phyloP scores from a whole-genome alignment of 2,888 invertebrate genomes.

The Zaprionus bogoriensis region DNA sequence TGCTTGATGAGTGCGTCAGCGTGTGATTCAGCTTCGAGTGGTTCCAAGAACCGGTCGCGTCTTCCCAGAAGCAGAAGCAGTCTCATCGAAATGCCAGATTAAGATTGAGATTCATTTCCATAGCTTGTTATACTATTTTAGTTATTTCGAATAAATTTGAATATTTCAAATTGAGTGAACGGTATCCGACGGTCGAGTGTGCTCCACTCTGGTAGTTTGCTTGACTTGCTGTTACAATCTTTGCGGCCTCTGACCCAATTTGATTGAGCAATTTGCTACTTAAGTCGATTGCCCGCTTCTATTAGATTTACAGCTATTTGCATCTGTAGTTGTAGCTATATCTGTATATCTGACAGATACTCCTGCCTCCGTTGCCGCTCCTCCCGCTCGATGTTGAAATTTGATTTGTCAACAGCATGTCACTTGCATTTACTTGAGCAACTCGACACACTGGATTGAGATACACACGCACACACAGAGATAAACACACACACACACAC shows the following conservation, averaged over 20 bases:
- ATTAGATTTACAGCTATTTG: constrained; percentile 64
- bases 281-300: constrained; percentile 48
- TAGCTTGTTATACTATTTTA: no score
- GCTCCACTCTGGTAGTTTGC: no score
- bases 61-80: constrained; percentile 7
- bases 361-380: neutral
- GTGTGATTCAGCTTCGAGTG: constrained; percentile 36
- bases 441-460: constrained; percentile 29
- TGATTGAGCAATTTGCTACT: constrained; percentile 66
- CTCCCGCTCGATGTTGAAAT: constrained; percentile 9
- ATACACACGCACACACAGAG: constrained; percentile 22
- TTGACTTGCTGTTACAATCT: constrained; percentile 33
- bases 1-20: constrained; percentile 50
- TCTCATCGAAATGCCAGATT: constrained; percentile 14
- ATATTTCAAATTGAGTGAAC: no score
- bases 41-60: constrained; percentile 35
- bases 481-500: neutral
- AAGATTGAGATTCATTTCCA: constrained; percentile 18
- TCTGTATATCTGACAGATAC: constrained; percentile 38
- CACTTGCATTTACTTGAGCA: constrained; percentile 36
- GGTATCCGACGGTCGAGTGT: no score
- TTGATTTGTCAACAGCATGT: constrained; percentile 55
- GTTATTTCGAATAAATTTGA: no score
- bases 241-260: constrained; percentile 62
- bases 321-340: constrained; percentile 32